phyloP scores from a whole-genome alignment of 2,888 invertebrate species.

The Sphaerophoria taeniata region DNA sequence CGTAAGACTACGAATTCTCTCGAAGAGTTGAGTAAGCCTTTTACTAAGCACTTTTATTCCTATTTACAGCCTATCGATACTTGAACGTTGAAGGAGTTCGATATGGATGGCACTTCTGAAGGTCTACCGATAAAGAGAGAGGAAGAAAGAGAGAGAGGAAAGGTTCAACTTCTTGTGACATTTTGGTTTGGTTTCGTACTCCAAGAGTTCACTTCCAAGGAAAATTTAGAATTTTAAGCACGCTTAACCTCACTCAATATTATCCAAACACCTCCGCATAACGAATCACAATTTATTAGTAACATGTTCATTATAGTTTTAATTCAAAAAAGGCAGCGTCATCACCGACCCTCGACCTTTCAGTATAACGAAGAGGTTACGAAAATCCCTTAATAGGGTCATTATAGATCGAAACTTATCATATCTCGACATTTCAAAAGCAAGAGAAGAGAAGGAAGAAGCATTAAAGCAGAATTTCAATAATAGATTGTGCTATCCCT shows the following conservation, averaged over 20 bases:
- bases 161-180: too few relatives aligned
- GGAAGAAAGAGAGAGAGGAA: too few relatives aligned
- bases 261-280: background rate
- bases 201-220: too few relatives aligned
- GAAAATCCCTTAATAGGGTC: slow-evolving; percentile 65
- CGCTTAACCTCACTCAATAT: background rate
- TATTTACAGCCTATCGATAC: too few relatives aligned
- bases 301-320: background rate
- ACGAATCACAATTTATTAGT: slow-evolving; percentile 1
- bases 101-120: too few relatives aligned
- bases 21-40: too few relatives aligned
- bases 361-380: slow-evolving; percentile 18
- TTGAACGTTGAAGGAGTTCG: too few relatives aligned
- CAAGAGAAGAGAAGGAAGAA: slow-evolving; percentile 1
- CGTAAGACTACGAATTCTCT: too few relatives aligned
- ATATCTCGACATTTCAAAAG: background rate
- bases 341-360: background rate
- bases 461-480: background rate
- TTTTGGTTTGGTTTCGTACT: too few relatives aligned
- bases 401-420: slow-evolving; percentile 61
- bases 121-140: too few relatives aligned
- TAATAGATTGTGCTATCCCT: slow-evolving; percentile 42
- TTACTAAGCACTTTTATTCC: too few relatives aligned
- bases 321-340: background rate
- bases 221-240: too few relatives aligned